Conservation (phyloP, 2,113 vertebrate genomes). For the Salminus brasiliensis region DNA sequence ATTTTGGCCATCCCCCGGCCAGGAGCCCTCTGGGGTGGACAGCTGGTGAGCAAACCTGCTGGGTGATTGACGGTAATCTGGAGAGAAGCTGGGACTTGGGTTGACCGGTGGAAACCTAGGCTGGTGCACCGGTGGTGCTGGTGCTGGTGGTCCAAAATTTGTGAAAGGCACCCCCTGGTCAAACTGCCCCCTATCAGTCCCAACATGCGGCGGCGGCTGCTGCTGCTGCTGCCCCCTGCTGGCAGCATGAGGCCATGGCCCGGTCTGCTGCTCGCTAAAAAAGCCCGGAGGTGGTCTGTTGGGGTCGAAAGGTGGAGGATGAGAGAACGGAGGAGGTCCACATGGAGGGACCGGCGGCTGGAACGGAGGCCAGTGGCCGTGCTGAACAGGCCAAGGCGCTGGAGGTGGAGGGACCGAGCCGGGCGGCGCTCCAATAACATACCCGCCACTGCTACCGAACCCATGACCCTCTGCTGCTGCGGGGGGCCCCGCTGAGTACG, state of each 20-base stretch:
- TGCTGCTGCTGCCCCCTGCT: constrained; percentile 15
- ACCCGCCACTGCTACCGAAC: neutral
- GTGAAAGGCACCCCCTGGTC: neutral
- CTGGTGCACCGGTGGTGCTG: neutral
- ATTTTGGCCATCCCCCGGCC: neutral
- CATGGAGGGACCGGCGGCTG: neutral
- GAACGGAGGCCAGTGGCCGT: constrained; percentile 25
- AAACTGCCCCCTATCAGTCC: neutral
- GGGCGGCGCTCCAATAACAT: neutral
- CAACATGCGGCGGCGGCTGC: neutral
- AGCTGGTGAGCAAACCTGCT: neutral
- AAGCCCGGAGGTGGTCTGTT: constrained; percentile 59
- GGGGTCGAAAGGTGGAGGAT: constrained; percentile 59
- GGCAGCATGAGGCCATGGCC: neutral
- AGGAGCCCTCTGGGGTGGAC: neutral
- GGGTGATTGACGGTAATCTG: neutral
- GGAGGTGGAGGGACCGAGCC: neutral
- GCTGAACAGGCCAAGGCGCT: constrained; percentile 8
- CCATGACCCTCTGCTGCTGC: neutral
- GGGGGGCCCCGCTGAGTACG: neutral
- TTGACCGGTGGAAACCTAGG: constrained; percentile 16
- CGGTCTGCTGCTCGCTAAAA: neutral
- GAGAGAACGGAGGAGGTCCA: neutral
- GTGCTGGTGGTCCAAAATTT: neutral
- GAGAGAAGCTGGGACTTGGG: neutral